Percentiles rank a stretch among this genome's conserved stretches.
These are phyloP conservation scores for Drosophila mauritiana DNA, from an alignment of 1,140 invertebrate species.

Conservation along the genomic window DNA sequence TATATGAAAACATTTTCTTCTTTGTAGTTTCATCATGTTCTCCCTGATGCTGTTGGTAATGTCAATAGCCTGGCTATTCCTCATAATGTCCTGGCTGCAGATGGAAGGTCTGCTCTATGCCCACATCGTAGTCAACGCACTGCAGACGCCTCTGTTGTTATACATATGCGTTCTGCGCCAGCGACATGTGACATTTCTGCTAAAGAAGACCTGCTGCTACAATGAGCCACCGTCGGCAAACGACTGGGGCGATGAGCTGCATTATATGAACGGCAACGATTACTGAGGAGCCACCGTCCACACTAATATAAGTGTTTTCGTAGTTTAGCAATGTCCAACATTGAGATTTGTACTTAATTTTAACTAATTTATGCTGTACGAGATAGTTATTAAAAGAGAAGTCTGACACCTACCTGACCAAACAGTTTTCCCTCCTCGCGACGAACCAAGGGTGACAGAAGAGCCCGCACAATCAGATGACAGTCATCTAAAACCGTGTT, in stretches of 20 bases:
- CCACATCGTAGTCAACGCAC: constrained; percentile 89
- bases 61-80: constrained; percentile 90
- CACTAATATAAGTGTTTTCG: constrained; percentile 65
- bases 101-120: constrained; percentile 89
- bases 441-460: constrained; percentile 90
- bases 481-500: constrained; percentile 98
- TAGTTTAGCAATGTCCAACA: constrained; percentile 76
- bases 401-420: constrained; percentile 89
- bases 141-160: constrained; percentile 90
- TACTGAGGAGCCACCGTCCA: constrained; percentile 79
- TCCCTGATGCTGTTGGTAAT: constrained; percentile 90
- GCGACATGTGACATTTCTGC: constrained; percentile 90
- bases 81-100: constrained; percentile 89
- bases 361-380: constrained; percentile 64
- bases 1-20: not conserved
- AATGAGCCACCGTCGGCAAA: constrained; percentile 87
- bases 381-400: constrained; percentile 55
- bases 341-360: constrained; percentile 77
- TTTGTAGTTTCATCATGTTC: constrained; percentile 91
- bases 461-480: constrained; percentile 96
- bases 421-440: constrained; percentile 96
- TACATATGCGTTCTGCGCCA: constrained; percentile 91
- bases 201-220: constrained; percentile 91
- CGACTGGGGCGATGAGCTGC: constrained; percentile 95
- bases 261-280: constrained; percentile 91